Evolutionary conservation across 2,113 vertebrate genomes (phyloP).

Genomic region (Cottus gobio): DNA sequence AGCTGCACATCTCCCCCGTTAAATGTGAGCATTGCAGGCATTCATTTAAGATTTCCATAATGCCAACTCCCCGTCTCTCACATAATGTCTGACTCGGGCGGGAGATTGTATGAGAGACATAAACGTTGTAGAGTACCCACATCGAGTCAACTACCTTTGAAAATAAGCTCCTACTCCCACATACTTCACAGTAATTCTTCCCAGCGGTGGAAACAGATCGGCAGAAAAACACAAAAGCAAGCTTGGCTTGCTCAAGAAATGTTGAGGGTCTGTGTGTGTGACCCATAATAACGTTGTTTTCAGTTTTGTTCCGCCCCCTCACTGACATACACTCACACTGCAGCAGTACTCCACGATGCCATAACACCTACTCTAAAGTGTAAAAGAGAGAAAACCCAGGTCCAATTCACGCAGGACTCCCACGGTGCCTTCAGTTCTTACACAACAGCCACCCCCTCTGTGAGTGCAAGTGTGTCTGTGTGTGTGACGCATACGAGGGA

Average conservation of each 20-base stretch:
- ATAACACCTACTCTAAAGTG: constrained; percentile 65
- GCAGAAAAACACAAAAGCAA: constrained; percentile 47
- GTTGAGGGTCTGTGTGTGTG: constrained; percentile 47
- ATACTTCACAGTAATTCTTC: constrained; percentile 49
- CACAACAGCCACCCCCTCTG: constrained; percentile 76
- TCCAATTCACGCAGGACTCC: constrained; percentile 75
- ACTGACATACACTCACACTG: constrained; percentile 46
- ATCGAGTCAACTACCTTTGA: constrained; percentile 55
- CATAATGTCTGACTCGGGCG: constrained; percentile 28
- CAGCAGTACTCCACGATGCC: constrained; percentile 58
- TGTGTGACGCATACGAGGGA: constrained; percentile 77
- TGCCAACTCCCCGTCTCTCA: constrained; percentile 37
- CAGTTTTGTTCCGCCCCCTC: constrained; percentile 50
- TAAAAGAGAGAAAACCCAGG: constrained; percentile 68
- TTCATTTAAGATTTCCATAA: constrained; percentile 52
- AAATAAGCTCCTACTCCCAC: constrained; percentile 54
- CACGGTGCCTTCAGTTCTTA: constrained; percentile 74
- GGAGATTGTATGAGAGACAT: constrained; percentile 35
- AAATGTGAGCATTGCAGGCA: constrained; percentile 17
- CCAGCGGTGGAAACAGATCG: constrained; percentile 26
- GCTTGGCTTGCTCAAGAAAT: constrained; percentile 44
- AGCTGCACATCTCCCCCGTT: not conserved
- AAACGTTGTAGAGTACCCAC: constrained; percentile 41
- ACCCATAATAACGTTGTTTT: constrained; percentile 45
- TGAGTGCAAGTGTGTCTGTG: constrained; percentile 65